Conservation (phyloP, 2,888 invertebrate species). For the Odontothrips loti region DNA sequence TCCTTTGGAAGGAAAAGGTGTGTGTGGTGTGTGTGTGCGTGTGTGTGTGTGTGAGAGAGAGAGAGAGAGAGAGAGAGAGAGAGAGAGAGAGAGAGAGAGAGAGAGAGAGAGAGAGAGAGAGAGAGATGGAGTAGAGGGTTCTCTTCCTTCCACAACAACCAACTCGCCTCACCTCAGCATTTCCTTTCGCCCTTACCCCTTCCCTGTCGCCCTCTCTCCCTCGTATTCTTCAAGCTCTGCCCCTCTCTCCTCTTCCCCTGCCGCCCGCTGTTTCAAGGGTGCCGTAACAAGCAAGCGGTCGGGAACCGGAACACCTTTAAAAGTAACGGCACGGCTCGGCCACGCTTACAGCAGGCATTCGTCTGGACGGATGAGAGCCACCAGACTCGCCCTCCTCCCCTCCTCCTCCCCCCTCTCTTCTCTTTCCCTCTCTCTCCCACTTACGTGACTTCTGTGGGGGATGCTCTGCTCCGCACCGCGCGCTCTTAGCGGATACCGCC, state of each 20-base stretch:
- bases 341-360: not conserved
- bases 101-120: not conserved
- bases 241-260: slow-evolving; percentile 8
- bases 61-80: not conserved
- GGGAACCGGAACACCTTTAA: slow-evolving; percentile 20
- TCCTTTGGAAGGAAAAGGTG: no score
- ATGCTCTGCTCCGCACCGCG: no score
- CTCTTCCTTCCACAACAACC: not conserved
- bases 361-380: not conserved
- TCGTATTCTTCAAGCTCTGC: slow-evolving; percentile 18
- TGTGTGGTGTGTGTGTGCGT: no score
- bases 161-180: no score
- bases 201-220: not conserved
- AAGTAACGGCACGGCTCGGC: not conserved
- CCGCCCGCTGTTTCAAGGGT: slow-evolving; percentile 1
- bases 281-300: slow-evolving; percentile 16
- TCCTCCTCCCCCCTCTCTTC: slow-evolving; percentile 27
- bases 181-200: slow-evolving; percentile 7
- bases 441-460: not conserved
- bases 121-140: not conserved
- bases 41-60: no score
- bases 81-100: not conserved
- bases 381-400: slow-evolving; percentile 15
- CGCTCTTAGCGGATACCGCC: no score
- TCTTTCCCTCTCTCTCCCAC: slow-evolving; percentile 30